Conservation (phyloP, 2,888 invertebrate species). For the Hermaeophaga mercurialis region DNA sequence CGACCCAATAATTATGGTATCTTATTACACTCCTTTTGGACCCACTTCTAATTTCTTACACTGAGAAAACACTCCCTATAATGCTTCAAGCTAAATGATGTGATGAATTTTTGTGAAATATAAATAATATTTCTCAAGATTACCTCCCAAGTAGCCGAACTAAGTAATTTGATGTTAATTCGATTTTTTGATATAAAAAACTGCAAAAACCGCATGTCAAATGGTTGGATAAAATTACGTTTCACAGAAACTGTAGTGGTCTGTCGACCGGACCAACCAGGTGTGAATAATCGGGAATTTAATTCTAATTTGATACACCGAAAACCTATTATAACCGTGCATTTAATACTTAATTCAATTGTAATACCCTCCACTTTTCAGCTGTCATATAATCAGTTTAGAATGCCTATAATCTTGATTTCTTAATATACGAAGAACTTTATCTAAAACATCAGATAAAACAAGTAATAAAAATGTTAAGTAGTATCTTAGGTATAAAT, state of each 20-base stretch:
- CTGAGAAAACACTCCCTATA: too few relatives aligned
- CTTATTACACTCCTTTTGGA: background rate
- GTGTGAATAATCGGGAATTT: constrained; percentile 17
- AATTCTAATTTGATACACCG: constrained; percentile 14
- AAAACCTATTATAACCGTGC: constrained; percentile 15
- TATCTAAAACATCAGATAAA: constrained; percentile 20
- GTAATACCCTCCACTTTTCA: constrained; percentile 16
- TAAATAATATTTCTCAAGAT: too few relatives aligned
- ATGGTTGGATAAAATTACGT: background rate
- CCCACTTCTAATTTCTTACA: too few relatives aligned
- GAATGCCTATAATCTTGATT: constrained; percentile 21
- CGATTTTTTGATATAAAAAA: too few relatives aligned
- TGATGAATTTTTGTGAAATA: too few relatives aligned
- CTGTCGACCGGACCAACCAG: constrained; percentile 14
- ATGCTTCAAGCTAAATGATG: too few relatives aligned
- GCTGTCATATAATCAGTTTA: constrained; percentile 15
- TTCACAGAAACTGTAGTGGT: constrained; percentile 13
- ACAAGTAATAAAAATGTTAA: constrained; percentile 1
- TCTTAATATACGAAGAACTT: constrained; percentile 7
- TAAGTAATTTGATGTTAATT: too few relatives aligned
- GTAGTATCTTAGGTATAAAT: too few relatives aligned
- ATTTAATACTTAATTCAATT: constrained; percentile 28
- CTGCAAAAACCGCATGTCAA: background rate
- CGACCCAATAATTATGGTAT: constrained; percentile 43
- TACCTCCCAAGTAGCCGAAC: background rate